A percentile compares a stretch with the other conserved stretches of the same genome.
These are phyloP conservation scores for Porites lobata DNA, from an alignment of 92 coral and sea anemone species.

Conservation along the genomic window DNA sequence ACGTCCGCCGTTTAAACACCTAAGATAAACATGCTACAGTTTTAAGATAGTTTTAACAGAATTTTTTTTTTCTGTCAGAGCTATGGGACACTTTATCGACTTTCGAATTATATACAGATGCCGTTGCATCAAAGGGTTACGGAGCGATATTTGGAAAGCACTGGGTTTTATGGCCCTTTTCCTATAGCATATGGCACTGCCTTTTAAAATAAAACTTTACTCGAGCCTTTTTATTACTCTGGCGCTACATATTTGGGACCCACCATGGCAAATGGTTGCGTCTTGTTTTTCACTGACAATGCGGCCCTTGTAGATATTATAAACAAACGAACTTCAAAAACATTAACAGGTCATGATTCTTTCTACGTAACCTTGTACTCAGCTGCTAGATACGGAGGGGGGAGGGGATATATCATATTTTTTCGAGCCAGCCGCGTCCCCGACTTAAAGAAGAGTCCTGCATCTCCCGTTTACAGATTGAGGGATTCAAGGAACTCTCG, in stretches of 20 bases:
- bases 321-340: conserved; percentile 23
- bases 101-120: conserved; percentile 29
- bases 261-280: conserved; percentile 32
- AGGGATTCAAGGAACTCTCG: background rate
- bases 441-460: conserved; percentile 26
- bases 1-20: conserved; percentile 1
- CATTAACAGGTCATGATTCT: conserved; percentile 36
- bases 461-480: conserved; percentile 31
- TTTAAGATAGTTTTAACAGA: conserved; percentile 49
- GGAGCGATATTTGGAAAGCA: conserved; percentile 56
- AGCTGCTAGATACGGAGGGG: background rate
- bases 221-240: conserved; percentile 39
- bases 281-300: conserved; percentile 50
- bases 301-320: conserved; percentile 40
- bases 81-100: conserved; percentile 15
- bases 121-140: conserved; percentile 36
- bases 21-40: background rate
- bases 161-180: conserved; percentile 53
- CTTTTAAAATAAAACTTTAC: conserved; percentile 25
- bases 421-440: conserved; percentile 40
- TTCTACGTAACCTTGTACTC: conserved; percentile 1
- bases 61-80: conserved; percentile 46
- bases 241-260: conserved; percentile 47
- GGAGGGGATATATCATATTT: background rate
- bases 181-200: conserved; percentile 22